phyloP scores from a whole-genome alignment of 2,888 invertebrate species.

The Allygus modestus region DNA sequence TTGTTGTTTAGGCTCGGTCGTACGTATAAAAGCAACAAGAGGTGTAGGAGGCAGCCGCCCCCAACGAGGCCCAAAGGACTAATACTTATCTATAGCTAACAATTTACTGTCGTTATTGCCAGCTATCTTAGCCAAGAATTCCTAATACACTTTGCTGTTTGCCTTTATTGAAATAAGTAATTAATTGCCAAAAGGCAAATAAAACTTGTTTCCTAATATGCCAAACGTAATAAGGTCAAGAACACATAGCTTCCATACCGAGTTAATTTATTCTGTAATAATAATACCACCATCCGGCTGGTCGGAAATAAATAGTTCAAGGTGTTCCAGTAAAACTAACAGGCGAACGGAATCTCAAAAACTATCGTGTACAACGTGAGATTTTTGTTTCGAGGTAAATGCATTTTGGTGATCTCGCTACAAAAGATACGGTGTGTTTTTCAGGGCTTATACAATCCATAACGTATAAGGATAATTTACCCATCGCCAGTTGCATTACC shows the following conservation, averaged over 20 bases:
- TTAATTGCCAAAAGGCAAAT: slow-evolving; percentile 1
- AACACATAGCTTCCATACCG: not conserved
- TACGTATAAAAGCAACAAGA: too few species aligned
- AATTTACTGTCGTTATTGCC: not conserved
- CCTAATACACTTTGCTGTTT: not conserved
- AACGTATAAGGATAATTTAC: too few species aligned
- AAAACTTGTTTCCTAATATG: slow-evolving; percentile 20
- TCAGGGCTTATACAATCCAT: too few species aligned
- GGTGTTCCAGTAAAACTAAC: slow-evolving; percentile 16
- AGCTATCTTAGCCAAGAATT: not conserved
- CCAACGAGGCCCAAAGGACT: too few species aligned
- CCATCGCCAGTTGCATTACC: too few species aligned
- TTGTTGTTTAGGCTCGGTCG: too few species aligned
- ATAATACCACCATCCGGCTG: slow-evolving; percentile 25
- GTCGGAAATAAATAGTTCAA: slow-evolving; percentile 1
- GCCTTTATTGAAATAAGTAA: slow-evolving; percentile 7
- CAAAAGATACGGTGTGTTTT: too few species aligned
- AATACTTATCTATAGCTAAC: too few species aligned
- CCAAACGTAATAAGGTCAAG: slow-evolving; percentile 36
- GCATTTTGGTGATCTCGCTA: too few species aligned
- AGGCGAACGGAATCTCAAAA: not conserved
- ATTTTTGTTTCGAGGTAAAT: too few species aligned
- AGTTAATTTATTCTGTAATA: slow-evolving; percentile 18
- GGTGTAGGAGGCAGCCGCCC: too few species aligned
- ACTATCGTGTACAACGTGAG: too few species aligned